Conservation (phyloP, 2,888 invertebrate species). For the Camponotus fellah region DNA sequence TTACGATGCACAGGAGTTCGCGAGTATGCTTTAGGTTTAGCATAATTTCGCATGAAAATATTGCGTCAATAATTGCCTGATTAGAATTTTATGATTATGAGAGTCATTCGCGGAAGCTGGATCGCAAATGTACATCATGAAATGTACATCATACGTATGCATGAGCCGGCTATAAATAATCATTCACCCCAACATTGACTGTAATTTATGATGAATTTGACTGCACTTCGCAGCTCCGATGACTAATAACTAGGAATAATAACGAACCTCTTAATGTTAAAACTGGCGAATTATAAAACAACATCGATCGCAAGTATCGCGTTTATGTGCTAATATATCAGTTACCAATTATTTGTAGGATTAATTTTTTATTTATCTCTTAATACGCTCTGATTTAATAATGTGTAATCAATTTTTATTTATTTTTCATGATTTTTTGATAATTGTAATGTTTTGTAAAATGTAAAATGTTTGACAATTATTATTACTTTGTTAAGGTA, state of each 20-base stretch:
- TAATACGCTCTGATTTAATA: not conserved
- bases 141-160: constrained; percentile 42
- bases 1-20: constrained; percentile 13
- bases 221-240: constrained; percentile 40
- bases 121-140: constrained; percentile 42
- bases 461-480: not conserved
- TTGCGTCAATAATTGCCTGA: constrained; percentile 51
- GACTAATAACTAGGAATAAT: constrained; percentile 51
- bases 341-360: not conserved
- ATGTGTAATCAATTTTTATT: not conserved
- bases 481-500: not conserved
- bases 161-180: constrained; percentile 54
- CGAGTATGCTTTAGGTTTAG: constrained; percentile 3
- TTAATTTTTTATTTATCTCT: not conserved
- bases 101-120: constrained; percentile 31
- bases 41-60: constrained; percentile 41
- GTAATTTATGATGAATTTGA: constrained; percentile 54
- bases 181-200: constrained; percentile 40
- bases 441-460: not conserved
- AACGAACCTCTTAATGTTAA: constrained; percentile 34
- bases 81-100: constrained; percentile 56
- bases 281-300: constrained; percentile 7
- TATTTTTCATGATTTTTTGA: not conserved
- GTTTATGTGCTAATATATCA: not conserved
- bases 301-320: not conserved